Percentiles rank a stretch among this genome's conserved stretches.
phyloP scores from a whole-genome alignment of 2,888 invertebrate species.

The Agrochola litura region DNA sequence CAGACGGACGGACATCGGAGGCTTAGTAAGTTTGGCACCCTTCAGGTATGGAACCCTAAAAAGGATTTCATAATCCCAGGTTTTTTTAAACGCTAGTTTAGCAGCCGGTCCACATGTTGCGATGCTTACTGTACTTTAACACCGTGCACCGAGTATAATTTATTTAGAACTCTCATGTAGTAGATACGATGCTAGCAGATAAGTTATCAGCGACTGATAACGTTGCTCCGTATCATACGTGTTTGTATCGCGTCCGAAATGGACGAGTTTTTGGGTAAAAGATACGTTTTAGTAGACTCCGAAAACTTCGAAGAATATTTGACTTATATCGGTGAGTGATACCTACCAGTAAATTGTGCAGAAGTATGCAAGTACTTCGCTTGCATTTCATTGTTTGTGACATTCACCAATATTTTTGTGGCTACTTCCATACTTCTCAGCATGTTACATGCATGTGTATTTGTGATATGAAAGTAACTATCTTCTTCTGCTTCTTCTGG shows the following conservation, averaged over 20 bases:
- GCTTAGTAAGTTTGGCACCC: too few relatives aligned
- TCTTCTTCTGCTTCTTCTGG: background rate
- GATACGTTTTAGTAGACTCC: constrained; percentile 67
- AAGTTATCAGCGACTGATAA: constrained; percentile 49
- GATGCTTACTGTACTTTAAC: background rate
- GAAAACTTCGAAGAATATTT: constrained; percentile 77
- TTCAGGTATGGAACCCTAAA: background rate
- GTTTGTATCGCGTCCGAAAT: constrained; percentile 65
- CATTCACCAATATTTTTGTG: background rate
- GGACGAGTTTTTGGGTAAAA: constrained; percentile 80
- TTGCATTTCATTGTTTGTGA: background rate
- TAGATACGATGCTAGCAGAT: constrained; percentile 20
- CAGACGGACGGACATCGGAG: too few relatives aligned
- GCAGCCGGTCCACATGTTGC: background rate
- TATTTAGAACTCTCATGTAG: background rate
- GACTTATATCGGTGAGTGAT: constrained; percentile 73
- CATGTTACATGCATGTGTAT: background rate
- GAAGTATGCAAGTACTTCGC: too few relatives aligned
- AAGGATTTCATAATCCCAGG: background rate
- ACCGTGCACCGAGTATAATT: background rate
- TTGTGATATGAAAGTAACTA: background rate
- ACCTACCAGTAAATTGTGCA: background rate
- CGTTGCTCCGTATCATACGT: constrained; percentile 17
- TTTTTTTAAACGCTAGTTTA: background rate
- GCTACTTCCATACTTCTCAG: background rate